These are phyloP conservation scores for Polietes domitor DNA, from an alignment of 2,888 invertebrate genomes.

Conservation along the genomic window DNA sequence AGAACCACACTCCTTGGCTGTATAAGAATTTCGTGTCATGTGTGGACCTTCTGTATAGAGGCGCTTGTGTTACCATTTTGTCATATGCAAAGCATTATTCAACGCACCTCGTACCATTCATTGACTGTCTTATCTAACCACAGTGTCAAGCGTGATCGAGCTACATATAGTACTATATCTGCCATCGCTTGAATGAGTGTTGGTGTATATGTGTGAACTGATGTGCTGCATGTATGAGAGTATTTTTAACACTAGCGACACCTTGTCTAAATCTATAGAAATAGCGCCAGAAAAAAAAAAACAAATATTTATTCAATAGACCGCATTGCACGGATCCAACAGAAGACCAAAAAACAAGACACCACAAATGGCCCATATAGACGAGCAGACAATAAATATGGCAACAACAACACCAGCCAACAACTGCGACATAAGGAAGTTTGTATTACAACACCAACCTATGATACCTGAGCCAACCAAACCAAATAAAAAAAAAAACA, in stretches of 20 bases:
- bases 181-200: background rate
- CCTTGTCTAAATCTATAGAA: slow-evolving; percentile 21
- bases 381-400: slow-evolving; percentile 12
- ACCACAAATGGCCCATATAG: background rate
- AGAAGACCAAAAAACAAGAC: slow-evolving; percentile 9
- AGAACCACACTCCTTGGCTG: no score
- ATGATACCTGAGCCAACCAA: slow-evolving; percentile 3
- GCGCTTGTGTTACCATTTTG: no score
- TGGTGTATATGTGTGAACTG: background rate
- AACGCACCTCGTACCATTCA: background rate
- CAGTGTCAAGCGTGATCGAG: background rate
- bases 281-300: slow-evolving; percentile 9
- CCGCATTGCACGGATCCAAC: slow-evolving; percentile 17
- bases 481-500: background rate
- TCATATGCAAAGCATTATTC: no score
- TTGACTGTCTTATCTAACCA: background rate
- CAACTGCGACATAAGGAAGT: background rate
- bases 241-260: slow-evolving; percentile 43
- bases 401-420: background rate
- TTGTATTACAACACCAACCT: background rate
- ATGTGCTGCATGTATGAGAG: background rate
- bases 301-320: slow-evolving; percentile 50
- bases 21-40: no score
- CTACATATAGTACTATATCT: background rate
- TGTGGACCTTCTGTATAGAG: no score